Evolutionary conservation across 2,888 invertebrate species (phyloP).

Genomic region (Drosophila quasianomalipes): DNA sequence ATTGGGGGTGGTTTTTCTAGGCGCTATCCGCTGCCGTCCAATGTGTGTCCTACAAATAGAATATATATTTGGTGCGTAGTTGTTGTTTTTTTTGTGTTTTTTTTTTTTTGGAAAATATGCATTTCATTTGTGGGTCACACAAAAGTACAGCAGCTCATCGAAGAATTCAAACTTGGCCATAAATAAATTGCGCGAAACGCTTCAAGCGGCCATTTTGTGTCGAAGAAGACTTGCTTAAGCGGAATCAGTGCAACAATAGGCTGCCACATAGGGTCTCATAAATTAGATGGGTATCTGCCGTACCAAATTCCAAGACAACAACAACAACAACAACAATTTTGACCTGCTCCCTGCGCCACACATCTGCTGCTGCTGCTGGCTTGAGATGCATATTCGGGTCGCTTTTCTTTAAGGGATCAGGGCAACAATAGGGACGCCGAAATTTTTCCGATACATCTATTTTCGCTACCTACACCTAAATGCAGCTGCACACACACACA

Average conservation of each 20-base stretch:
- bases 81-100: neutral
- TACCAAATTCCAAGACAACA: constrained; percentile 52
- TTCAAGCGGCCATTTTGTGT: constrained; percentile 51
- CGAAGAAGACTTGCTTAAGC: constrained; percentile 12
- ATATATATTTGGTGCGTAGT: constrained; percentile 42
- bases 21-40: constrained; percentile 28
- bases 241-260: constrained; percentile 31
- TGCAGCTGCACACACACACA: constrained; percentile 39
- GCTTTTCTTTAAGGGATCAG: constrained; percentile 61
- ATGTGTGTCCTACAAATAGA: constrained; percentile 43
- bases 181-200: constrained; percentile 28
- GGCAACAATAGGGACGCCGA: constrained; percentile 42
- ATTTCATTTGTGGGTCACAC: constrained; percentile 37
- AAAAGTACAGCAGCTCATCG: constrained; percentile 53
- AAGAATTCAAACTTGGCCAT: constrained; percentile 12
- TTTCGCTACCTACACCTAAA: constrained; percentile 52
- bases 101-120: constrained; percentile 18
- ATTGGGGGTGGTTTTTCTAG: constrained; percentile 62
- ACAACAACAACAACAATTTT: constrained; percentile 44
- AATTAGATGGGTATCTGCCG: constrained; percentile 43
- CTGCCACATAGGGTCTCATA: constrained; percentile 23
- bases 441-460: constrained; percentile 37
- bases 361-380: constrained; percentile 51
- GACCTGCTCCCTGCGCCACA: constrained; percentile 67
- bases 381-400: constrained; percentile 51